Base-by-base conservation (phyloP, 2,113 vertebrate genomes). In the Macrotis lagotis region DNA sequence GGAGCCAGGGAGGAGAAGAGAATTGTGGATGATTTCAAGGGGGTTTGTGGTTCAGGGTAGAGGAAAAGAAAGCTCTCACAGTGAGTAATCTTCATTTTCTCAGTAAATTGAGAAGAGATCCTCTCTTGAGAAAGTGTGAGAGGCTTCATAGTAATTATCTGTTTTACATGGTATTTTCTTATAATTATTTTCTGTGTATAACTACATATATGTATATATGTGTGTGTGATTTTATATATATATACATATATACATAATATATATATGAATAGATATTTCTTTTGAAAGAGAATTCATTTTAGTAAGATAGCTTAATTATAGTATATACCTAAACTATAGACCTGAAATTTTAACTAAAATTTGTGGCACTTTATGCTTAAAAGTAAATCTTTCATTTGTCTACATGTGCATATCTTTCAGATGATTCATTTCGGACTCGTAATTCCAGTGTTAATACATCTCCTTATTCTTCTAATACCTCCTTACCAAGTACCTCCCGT, bases 391-490 rank as follows among this genome's bases (percentile, higher is more conserved):
- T 83, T 83, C 66, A 31, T 92, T 91, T 96, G 88, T 92, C 74
- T 47, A 5, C 49, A 2, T 3, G 0, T 37, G 89, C 92, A 3
- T 98, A 91, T 92, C 94, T 98, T 98, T 91, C 97, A 99, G 99
- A 99, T 90, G 99, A 99, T 90, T 98, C 98, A 0, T 97, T 99
- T 96, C 98, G 98, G 97, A 95, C 98, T 12, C 98, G 98, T 92
- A 99, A 98, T 94, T 97, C 98, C 97, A 98, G 97, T 12, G 98
- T 97, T 8, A 97, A 98, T 83, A 98, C 98, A 4, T 49, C 98
- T 51, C 90, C 97, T 88, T 98, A 99, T 94, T 97, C 99, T 95
- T 97, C 99, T 7, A 96, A 96, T 31, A 89, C 97, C 25, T 94
- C 98, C 52, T 95, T 99, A 96, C 98, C 99, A 0, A 97, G 99